Conservation (phyloP, 2,113 vertebrate genomes). For the Anser brachyrhynchus region DNA sequence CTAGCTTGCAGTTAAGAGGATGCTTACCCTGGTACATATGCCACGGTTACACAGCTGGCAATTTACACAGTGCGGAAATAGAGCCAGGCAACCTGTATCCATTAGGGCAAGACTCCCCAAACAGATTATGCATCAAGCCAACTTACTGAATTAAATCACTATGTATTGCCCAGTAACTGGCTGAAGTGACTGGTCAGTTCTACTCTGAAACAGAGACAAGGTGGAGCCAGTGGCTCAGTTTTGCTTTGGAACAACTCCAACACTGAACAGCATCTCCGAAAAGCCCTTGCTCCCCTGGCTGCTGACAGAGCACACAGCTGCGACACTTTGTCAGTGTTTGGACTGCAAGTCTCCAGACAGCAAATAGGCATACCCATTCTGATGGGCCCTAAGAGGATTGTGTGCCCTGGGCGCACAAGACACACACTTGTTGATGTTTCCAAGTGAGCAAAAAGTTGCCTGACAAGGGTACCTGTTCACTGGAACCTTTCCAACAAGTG, state of each 20-base stretch:
- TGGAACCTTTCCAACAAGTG: background rate
- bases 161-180: background rate
- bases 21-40: background rate
- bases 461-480: background rate
- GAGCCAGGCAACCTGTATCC: background rate
- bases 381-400: background rate
- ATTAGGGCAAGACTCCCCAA: background rate
- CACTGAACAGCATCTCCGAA: background rate
- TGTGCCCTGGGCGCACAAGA: background rate
- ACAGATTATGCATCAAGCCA: background rate
- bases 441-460: background rate
- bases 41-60: background rate
- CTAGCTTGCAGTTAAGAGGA: background rate
- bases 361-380: background rate
- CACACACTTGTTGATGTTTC: background rate
- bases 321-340: background rate
- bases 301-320: background rate
- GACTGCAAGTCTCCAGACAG: background rate
- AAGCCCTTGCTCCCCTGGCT: background rate
- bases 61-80: background rate
- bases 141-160: background rate
- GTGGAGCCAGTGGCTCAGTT: background rate
- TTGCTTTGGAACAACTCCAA: background rate
- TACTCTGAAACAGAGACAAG: background rate
- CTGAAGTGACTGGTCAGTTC: background rate